Percentiles rank a stretch among this genome's conserved stretches.
phyloP scores from a whole-genome alignment of 2,113 vertebrate genomes.

The Diadophis punctatus region DNA sequence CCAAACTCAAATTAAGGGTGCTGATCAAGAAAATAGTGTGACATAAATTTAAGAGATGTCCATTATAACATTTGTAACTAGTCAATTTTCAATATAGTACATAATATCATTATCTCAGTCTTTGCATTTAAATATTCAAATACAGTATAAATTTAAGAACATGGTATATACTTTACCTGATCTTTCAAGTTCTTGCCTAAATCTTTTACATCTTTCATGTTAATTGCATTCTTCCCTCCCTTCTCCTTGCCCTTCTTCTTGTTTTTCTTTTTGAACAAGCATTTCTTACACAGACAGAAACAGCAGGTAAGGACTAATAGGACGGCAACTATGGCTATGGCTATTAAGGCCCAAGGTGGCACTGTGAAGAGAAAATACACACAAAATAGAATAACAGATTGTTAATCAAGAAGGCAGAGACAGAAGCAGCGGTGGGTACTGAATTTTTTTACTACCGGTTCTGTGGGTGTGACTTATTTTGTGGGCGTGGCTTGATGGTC shows the following conservation, averaged over 20 bases:
- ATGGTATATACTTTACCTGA: constrained; percentile 79
- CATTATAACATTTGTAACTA: not conserved
- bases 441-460: too few species aligned
- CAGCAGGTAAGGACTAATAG: constrained; percentile 97
- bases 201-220: constrained; percentile 98
- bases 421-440: not conserved
- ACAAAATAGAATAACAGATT: not conserved
- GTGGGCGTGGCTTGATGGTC: too few species aligned
- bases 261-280: constrained; percentile 99
- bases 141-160: constrained; percentile 6
- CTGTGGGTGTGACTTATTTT: too few species aligned
- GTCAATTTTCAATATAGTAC: constrained; percentile 3
- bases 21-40: not conserved
- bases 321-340: constrained; percentile 95
- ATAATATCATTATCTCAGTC: not conserved
- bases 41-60: not conserved
- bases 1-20: not conserved
- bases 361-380: constrained; percentile 77
- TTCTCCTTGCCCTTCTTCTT: constrained; percentile 99
- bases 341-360: constrained; percentile 97
- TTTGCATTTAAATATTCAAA: constrained; percentile 35
- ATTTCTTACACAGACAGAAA: constrained; percentile 99
- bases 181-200: constrained; percentile 89
- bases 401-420: constrained; percentile 39
- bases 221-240: constrained; percentile 97